Conservation (phyloP, 2,888 invertebrate genomes). For the Shargacucullia verbasci region DNA sequence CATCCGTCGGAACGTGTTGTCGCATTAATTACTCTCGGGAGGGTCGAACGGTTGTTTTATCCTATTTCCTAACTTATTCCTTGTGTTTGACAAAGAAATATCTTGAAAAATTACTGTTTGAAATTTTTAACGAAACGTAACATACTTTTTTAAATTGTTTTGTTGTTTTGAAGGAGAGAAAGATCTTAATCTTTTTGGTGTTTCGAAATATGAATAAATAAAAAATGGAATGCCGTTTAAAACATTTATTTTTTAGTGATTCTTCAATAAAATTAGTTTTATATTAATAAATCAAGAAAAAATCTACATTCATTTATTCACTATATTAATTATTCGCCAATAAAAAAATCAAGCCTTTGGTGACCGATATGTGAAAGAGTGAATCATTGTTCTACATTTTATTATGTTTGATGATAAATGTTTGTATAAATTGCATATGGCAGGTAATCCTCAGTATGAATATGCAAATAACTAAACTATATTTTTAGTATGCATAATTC, state of each 20-base stretch:
- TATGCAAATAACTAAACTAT: slow-evolving; percentile 47
- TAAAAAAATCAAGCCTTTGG: not conserved
- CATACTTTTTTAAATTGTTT: not conserved
- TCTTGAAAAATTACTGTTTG: not conserved
- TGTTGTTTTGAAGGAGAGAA: not conserved
- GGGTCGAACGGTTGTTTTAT: slow-evolving; percentile 41
- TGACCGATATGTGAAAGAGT: not conserved
- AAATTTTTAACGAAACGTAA: not conserved
- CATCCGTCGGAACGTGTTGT: slow-evolving; percentile 78
- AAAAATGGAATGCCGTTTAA: not conserved
- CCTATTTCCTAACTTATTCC: slow-evolving; percentile 35
- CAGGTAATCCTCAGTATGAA: slow-evolving; percentile 25
- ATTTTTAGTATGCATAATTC: slow-evolving; percentile 26
- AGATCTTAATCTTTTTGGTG: slow-evolving; percentile 2
- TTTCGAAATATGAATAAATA: not conserved
- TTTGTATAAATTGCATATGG: slow-evolving; percentile 31
- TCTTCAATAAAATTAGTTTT: not conserved
- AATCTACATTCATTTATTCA: not conserved
- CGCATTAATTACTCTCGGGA: slow-evolving; percentile 67
- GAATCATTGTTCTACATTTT: slow-evolving; percentile 15
- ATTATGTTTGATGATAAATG: slow-evolving; percentile 35
- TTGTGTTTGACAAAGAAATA: slow-evolving; percentile 10
- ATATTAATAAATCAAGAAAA: not conserved
- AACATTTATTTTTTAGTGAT: not conserved
- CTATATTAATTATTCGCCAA: not conserved